A percentile compares a stretch with the other conserved stretches of the same genome.
Evolutionary conservation across 2,113 vertebrate species (phyloP).

Genomic region (Eptesicus fuscus): DNA sequence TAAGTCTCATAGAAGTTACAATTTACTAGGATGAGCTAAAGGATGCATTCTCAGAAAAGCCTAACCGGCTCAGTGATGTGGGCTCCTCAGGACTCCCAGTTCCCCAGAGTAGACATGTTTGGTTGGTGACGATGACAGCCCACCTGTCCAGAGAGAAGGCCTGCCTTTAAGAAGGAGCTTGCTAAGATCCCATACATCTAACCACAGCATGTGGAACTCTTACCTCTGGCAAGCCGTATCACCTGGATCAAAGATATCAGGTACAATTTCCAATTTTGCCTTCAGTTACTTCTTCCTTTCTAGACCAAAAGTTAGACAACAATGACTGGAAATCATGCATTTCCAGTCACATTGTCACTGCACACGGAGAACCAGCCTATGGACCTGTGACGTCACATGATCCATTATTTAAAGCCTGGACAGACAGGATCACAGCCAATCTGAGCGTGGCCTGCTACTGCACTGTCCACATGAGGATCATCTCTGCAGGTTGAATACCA

Average conservation of each 20-base stretch:
- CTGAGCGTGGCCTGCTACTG: neutral
- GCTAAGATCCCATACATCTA: neutral
- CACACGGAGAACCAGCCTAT: neutral
- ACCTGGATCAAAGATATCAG: neutral
- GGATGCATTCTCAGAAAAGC: neutral
- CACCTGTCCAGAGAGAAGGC: neutral
- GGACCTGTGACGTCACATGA: neutral
- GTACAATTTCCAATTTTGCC: neutral
- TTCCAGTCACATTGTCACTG: accelerated
- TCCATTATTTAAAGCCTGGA: neutral
- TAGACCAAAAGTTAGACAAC: neutral
- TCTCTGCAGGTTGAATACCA: neutral
- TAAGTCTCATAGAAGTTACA: neutral
- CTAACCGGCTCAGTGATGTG: neutral
- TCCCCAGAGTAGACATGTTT: neutral
- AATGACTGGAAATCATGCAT: neutral
- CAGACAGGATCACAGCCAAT: neutral
- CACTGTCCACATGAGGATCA: neutral
- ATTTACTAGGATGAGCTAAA: neutral
- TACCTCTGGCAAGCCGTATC: neutral
- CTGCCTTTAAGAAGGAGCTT: neutral
- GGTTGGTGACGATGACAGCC: neutral
- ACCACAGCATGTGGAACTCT: neutral
- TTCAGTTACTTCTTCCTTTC: neutral
- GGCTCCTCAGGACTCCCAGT: neutral